Evolutionary conservation across 2,888 invertebrate genomes (phyloP).

Genomic region (Chaitophorus viminalis): DNA sequence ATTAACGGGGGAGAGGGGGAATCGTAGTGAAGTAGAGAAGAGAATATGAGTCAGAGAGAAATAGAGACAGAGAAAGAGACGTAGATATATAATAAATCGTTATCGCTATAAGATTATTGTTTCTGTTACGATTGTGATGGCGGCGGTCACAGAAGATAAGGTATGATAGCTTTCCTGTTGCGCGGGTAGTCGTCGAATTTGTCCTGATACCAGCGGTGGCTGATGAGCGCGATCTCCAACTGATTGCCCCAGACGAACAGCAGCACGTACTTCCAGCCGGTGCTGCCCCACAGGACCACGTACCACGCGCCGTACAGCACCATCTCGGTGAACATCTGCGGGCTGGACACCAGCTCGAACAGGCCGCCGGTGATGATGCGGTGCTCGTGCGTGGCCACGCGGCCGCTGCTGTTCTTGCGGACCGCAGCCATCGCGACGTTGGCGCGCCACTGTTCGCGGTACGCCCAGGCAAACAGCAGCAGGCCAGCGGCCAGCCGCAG

Average conservation of each 20-base stretch:
- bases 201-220: slow-evolving; percentile 19
- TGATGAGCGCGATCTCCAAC: slow-evolving; percentile 2
- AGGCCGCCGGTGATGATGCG: slow-evolving; percentile 17
- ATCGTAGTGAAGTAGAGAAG: too few relatives aligned
- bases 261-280: slow-evolving; percentile 44
- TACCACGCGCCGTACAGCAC: slow-evolving; percentile 42
- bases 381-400: slow-evolving; percentile 40
- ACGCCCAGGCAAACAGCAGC: slow-evolving; percentile 27
- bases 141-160: slow-evolving; percentile 3
- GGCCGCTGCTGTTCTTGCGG: slow-evolving; percentile 32
- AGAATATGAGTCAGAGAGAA: too few relatives aligned
- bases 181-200: slow-evolving; percentile 6
- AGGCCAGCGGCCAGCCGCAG: slow-evolving; percentile 1
- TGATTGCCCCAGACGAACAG: slow-evolving; percentile 47
- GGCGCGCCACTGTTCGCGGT: slow-evolving; percentile 36
- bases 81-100: too few relatives aligned
- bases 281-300: slow-evolving; percentile 8
- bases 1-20: too few relatives aligned
- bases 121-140: neutral
- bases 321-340: slow-evolving; percentile 46
- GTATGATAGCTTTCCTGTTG: slow-evolving; percentile 24
- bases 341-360: slow-evolving; percentile 45
- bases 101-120: too few relatives aligned
- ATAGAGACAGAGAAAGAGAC: too few relatives aligned
- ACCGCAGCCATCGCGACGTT: slow-evolving; percentile 30